Percentiles rank a stretch among this genome's conserved stretches.
Evolutionary conservation across 2,888 invertebrate species (phyloP).

Genomic region (Sinotaia quadrata): DNA sequence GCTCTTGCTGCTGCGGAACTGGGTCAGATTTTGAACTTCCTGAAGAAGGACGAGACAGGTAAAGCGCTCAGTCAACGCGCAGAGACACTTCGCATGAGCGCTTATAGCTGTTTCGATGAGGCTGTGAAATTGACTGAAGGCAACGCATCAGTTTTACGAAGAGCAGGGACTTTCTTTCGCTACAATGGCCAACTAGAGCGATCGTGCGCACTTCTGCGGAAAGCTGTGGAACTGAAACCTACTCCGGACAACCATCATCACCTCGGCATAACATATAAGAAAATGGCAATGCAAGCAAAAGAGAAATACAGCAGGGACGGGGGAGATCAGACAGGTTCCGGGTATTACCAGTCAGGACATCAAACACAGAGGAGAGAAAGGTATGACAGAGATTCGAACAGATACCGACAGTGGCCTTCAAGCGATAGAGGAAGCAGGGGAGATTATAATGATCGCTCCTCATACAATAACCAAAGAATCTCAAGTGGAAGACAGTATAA

Average conservation of each 20-base stretch:
- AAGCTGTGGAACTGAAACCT: constrained; percentile 1
- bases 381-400: too few relatives aligned
- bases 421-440: too few relatives aligned
- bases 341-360: too few relatives aligned
- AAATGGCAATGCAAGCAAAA: too few relatives aligned
- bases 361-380: too few relatives aligned
- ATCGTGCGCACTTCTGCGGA: background rate
- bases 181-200: background rate
- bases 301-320: too few relatives aligned
- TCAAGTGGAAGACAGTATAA: too few relatives aligned
- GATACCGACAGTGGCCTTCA: too few relatives aligned
- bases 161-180: constrained; percentile 3
- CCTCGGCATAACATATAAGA: constrained; percentile 9
- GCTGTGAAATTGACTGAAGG: background rate
- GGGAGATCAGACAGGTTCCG: too few relatives aligned
- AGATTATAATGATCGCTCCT: too few relatives aligned
- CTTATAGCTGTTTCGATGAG: background rate
- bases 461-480: too few relatives aligned
- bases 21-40: constrained; percentile 7
- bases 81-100: background rate
- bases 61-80: background rate
- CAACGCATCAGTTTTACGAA: background rate
- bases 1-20: background rate
- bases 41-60: background rate
- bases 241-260: constrained; percentile 1